Percentiles rank a stretch among this genome's conserved stretches.
Conservation (phyloP, 2,797 vertebrate genomes). For the Phrynocephalus vlangalii region DNA sequence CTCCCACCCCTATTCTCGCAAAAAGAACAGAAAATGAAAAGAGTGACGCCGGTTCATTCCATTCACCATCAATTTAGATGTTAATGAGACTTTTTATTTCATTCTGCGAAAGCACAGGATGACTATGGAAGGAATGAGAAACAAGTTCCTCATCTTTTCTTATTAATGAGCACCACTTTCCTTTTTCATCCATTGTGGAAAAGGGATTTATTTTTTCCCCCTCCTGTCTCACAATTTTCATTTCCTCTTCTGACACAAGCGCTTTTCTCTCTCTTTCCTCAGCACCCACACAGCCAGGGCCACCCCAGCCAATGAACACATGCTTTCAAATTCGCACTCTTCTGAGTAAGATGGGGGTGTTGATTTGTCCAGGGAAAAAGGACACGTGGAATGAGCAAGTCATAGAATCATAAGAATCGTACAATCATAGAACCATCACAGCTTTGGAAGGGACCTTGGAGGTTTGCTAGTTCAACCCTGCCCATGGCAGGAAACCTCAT, state of each 20-base stretch:
- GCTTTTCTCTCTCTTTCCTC: not conserved
- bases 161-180: not conserved
- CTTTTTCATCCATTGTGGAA: not conserved
- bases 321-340: not conserved
- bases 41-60: not conserved
- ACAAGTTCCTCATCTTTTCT: slow-evolving; percentile 35
- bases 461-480: too few relatives aligned
- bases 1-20: not conserved
- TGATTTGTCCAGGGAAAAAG: not conserved
- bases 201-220: not conserved
- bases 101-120: slow-evolving; percentile 28
- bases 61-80: slow-evolving; percentile 39
- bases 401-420: too few relatives aligned
- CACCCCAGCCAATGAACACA: not conserved
- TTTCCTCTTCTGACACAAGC: not conserved
- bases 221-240: not conserved
- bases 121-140: slow-evolving; percentile 18
- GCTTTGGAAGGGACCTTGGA: too few relatives aligned
- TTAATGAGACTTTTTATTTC: slow-evolving; percentile 31
- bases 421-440: too few relatives aligned
- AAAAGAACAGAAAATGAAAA: not conserved
- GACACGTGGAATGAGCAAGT: not conserved
- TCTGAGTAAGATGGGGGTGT: not conserved
- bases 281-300: not conserved
- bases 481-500: too few relatives aligned